Evolutionary conservation across 2,888 invertebrate genomes (phyloP).

Genomic region (Charanyca ferruginea): DNA sequence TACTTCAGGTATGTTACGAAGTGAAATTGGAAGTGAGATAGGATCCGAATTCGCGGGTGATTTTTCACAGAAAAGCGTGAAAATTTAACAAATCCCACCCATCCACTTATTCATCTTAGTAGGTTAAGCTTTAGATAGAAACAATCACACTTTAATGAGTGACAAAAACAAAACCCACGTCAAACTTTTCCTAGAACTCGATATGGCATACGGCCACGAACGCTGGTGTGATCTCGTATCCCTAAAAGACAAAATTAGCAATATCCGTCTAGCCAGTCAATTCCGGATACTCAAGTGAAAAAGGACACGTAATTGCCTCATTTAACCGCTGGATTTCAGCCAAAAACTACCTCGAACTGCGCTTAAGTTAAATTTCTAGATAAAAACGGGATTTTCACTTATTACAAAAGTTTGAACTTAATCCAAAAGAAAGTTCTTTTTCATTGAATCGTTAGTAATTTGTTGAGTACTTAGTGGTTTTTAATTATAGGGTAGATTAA

Average conservation of each 20-base stretch:
- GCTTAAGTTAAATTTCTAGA: not conserved
- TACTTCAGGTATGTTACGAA: too few species aligned
- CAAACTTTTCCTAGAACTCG: not conserved
- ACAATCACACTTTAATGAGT: too few species aligned
- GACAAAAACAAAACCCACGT: too few species aligned
- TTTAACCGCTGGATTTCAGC: conserved; percentile 42
- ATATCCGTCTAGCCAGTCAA: conserved; percentile 9
- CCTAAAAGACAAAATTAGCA: conserved; percentile 21
- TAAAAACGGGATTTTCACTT: conserved; percentile 41
- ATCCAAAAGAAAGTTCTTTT: conserved; percentile 14
- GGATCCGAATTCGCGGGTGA: too few species aligned
- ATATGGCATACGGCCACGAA: not conserved
- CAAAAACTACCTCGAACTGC: conserved; percentile 18
- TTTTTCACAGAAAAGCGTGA: too few species aligned
- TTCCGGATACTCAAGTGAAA: conserved; percentile 20
- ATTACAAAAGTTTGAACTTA: conserved; percentile 42
- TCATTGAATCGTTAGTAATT: conserved; percentile 32
- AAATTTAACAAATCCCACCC: too few species aligned
- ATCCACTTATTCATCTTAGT: too few species aligned
- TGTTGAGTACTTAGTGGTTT: conserved; percentile 17
- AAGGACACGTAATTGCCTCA: conserved; percentile 26
- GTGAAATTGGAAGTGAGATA: too few species aligned
- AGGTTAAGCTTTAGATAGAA: too few species aligned
- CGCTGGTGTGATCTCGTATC: not conserved
- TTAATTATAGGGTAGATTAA: not conserved